Evolutionary conservation across 1,140 invertebrate genomes (phyloP), one percentile per base, ranked within the genome.

Genomic region (Drosophila parvula): DNA sequence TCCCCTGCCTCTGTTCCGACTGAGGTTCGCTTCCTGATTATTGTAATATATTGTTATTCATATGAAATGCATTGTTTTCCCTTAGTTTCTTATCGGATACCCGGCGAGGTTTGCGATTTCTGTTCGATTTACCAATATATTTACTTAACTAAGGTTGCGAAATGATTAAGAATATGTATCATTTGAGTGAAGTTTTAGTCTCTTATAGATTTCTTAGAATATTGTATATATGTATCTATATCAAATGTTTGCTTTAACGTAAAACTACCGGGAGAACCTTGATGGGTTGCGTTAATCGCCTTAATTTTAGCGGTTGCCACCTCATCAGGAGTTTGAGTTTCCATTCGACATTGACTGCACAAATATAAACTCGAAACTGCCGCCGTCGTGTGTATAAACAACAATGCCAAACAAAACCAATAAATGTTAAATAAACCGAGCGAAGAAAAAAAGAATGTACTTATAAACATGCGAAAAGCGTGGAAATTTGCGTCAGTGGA

Each of bases 381-480:
- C 64, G 65, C 64, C 64, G 27, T 28, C 27, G 27, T 50, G 75
- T 74, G 18, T 78, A 68, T 81, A 74, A 82, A 82, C 79, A 82
- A 64, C 48, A 81, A 74, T 81, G 79, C 62, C 79, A 82, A 78
- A 81, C 79, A 82, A 79, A 84, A 73, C 81, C 81, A 80, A 84
- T 84, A 80, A 84, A 84, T 79, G 71, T 83, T 76, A 79, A 83
- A 84, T 77, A 77, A 81, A 64, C 57, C 76, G 62, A 76, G 58
- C 65, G 47, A 71, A 41, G 55, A 45, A 58, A 30, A 30, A 30
- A 5, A 30, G 7, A 60, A 71, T 53, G 10, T 53, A 71, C 55
- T 44, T 73, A 18, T 59, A 73, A 71, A 60, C 68, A 70, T 51
- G 14, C 30, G 38, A 57, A 71, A 67, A 71, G 51, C 38, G 32